Evolutionary conservation across 2,888 invertebrate genomes (phyloP).

Genomic region (Stomorhina lunata): DNA sequence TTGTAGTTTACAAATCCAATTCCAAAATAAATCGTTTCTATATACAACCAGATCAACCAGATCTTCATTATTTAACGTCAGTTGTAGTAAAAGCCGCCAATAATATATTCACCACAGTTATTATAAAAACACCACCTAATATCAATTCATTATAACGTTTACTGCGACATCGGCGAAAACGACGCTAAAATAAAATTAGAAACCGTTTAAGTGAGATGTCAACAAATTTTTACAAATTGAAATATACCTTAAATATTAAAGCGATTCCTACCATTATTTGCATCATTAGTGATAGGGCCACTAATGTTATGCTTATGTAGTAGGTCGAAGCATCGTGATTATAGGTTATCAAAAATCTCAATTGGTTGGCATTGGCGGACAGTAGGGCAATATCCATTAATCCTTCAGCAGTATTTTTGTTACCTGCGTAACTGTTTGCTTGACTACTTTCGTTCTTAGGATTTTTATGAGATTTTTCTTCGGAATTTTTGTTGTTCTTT

Average conservation of each 20-base stretch:
- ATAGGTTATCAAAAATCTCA: slow-evolving; percentile 84
- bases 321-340: slow-evolving; percentile 83
- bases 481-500: neutral
- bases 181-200: slow-evolving; percentile 70
- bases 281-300: slow-evolving; percentile 82
- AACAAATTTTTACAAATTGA: neutral
- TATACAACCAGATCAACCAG: neutral
- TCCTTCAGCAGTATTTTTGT: slow-evolving; percentile 78
- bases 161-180: slow-evolving; percentile 73
- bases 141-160: slow-evolving; percentile 83
- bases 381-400: slow-evolving; percentile 87
- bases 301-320: slow-evolving; percentile 82
- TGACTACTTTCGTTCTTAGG: neutral
- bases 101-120: slow-evolving; percentile 86
- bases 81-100: slow-evolving; percentile 81
- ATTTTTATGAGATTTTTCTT: slow-evolving; percentile 13
- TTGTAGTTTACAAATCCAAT: too few species aligned
- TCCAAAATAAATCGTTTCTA: too few species aligned
- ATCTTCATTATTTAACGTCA: slow-evolving; percentile 35
- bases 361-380: slow-evolving; percentile 86
- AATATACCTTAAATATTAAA: slow-evolving; percentile 83
- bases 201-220: neutral
- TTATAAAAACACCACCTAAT: slow-evolving; percentile 84
- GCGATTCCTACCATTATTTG: slow-evolving; percentile 84
- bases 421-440: slow-evolving; percentile 72